Conservation (phyloP, 2,888 invertebrate species). For the Micropterix aruncella region DNA sequence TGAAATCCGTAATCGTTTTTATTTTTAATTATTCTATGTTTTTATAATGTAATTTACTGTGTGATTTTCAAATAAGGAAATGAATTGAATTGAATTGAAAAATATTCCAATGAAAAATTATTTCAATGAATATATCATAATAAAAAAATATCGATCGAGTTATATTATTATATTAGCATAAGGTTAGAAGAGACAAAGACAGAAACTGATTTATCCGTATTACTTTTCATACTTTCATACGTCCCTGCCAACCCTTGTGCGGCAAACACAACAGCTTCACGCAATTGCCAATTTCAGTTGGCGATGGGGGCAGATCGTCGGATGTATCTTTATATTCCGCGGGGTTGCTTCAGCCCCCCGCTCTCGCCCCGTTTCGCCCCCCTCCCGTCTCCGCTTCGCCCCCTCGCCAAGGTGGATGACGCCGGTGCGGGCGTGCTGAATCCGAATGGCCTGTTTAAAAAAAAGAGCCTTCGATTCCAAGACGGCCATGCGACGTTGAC, state of each 20-base stretch:
- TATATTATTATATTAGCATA: too few species aligned
- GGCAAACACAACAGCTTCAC: background rate
- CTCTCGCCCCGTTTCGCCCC: background rate
- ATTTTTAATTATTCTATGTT: too few species aligned
- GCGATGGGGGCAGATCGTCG: background rate
- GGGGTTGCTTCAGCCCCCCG: background rate
- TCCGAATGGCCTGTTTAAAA: background rate
- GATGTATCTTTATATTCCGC: background rate
- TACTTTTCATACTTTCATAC: background rate
- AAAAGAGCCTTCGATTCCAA: background rate
- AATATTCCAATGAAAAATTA: too few species aligned
- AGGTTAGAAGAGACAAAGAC: too few species aligned
- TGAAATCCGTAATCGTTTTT: too few species aligned
- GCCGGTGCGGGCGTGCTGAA: background rate
- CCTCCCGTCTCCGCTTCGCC: background rate
- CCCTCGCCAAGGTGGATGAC: background rate
- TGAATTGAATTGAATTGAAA: too few species aligned
- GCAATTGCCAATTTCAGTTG: background rate
- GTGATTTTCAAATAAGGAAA: too few species aligned
- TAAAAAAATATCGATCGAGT: too few species aligned
- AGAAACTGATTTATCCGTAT: background rate
- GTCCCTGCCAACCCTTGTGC: background rate
- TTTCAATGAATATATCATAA: too few species aligned
- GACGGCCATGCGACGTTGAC: too few species aligned
- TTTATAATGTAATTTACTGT: too few species aligned